Base-by-base conservation (phyloP, 2,797 vertebrate species). In the Chromobotia macracanthus region DNA sequence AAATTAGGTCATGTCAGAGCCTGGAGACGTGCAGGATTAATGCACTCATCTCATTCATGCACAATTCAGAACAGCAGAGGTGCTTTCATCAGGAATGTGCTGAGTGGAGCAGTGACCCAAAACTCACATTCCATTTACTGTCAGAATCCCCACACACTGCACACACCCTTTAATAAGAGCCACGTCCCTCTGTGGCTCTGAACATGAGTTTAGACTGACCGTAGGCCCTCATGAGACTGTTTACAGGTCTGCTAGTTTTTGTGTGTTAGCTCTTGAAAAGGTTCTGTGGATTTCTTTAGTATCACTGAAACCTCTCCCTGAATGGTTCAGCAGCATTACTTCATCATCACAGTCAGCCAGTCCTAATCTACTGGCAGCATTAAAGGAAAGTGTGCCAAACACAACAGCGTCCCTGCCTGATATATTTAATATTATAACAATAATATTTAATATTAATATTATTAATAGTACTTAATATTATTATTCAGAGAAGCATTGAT, bases 31-130 rank as follows among this genome's bases (percentile, higher is more conserved):
- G 69, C 77, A 72, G 82, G 83, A 84, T 86, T 86, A 80, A 82
- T 78, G 85, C 68, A 72, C 63, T 86, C 82, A 86, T 85, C 82
- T 84, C 77, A 78, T 85, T 86, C 85, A 83, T 86, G 80, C 82
- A 80, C 82, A 77, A 73, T 80, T 84, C 79, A 72, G 77, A 82
- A 83, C 71, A 75, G 74, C 76, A 83, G 79, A 85, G 85, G 80
- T 85, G 77, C 77, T 83, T 80, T 82, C 70, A 75, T 78, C 67
- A 51, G 67, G 82, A 82, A 83, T 85, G 80, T 69, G 48, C 50
- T 77, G 68, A 77, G 84, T 28, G n/a, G 44, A 83, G 65, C 74
- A 44, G 46, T 60, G 79, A 31, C 41, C 65, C 63, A 75, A 79
- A 80, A 38, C 74, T 72, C 61, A 58, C 66, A 79, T 80, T 77